Percentiles rank a stretch among this genome's conserved stretches.
These are phyloP conservation scores for Pygmarrhopalites habei DNA, from an alignment of 1,140 invertebrate species.

Conservation along the genomic window DNA sequence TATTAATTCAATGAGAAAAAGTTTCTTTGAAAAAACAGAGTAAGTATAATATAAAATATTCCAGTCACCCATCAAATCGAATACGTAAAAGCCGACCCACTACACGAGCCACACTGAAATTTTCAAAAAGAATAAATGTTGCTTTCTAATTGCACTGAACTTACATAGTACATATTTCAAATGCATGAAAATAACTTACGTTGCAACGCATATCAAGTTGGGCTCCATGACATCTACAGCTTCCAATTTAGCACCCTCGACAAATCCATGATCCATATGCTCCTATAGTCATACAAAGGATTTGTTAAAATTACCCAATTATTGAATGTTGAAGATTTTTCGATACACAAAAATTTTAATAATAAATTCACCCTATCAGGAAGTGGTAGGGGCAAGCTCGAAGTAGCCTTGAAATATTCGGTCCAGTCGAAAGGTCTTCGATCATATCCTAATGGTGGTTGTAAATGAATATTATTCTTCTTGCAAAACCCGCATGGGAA, in stretches of 20 bases:
- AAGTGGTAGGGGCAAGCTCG: conserved; percentile 64
- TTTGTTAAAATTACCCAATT: not conserved
- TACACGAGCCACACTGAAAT: too few species aligned
- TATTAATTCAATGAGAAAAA: too few species aligned
- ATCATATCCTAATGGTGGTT: conserved; percentile 70
- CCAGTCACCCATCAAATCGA: conserved; percentile 34
- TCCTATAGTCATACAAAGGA: not conserved
- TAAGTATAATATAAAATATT: too few species aligned
- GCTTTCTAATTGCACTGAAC: too few species aligned
- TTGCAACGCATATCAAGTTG: conserved; percentile 14
- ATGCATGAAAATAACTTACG: too few species aligned
- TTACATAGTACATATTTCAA: too few species aligned
- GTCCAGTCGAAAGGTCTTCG: conserved; percentile 72
- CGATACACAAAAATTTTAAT: too few species aligned
- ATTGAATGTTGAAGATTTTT: too few species aligned
- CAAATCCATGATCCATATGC: conserved; percentile 10
- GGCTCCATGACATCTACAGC: conserved; percentile 14
- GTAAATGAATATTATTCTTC: conserved; percentile 71
- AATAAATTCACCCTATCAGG: too few species aligned
- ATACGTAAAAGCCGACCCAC: conserved; percentile 13
- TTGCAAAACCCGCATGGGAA: conserved; percentile 90
- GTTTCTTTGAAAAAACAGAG: too few species aligned
- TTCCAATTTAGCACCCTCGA: conserved; percentile 28
- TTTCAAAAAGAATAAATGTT: too few species aligned
- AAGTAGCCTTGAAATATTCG: conserved; percentile 57